Evolutionary conservation across 1,140 invertebrate species (phyloP).

Genomic region (Drosophila truncata): DNA sequence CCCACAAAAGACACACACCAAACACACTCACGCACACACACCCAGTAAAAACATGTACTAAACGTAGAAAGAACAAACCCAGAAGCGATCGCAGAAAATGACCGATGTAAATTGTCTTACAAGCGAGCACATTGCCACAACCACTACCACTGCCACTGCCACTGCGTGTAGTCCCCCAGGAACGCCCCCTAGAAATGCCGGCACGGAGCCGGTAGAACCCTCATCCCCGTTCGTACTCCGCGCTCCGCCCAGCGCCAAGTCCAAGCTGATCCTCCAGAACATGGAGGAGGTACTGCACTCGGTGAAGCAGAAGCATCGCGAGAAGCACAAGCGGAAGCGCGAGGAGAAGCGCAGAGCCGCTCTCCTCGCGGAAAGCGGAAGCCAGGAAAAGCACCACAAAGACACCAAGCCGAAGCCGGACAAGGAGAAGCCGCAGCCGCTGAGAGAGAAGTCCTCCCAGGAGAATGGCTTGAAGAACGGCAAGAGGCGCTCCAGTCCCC

Average conservation of each 20-base stretch:
- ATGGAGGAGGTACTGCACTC: slow-evolving; percentile 83
- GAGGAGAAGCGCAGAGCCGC: slow-evolving; percentile 77
- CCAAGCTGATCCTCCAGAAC: slow-evolving; percentile 81
- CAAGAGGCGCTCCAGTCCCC: slow-evolving; percentile 48
- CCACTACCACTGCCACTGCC: slow-evolving; percentile 36
- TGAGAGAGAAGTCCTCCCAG: slow-evolving; percentile 69
- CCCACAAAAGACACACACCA: slow-evolving; percentile 30
- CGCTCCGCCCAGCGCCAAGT: slow-evolving; percentile 78
- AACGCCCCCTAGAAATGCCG: slow-evolving; percentile 66
- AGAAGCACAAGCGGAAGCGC: slow-evolving; percentile 80
- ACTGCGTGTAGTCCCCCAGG: slow-evolving; percentile 44
- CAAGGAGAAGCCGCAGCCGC: slow-evolving; percentile 52
- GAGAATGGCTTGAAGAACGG: slow-evolving; percentile 60
- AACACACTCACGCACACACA: slow-evolving; percentile 54
- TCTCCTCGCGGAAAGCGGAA: slow-evolving; percentile 50
- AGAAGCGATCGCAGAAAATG: slow-evolving; percentile 59
- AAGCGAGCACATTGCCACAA: slow-evolving; percentile 59
- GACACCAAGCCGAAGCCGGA: slow-evolving; percentile 24
- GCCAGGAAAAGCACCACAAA: slow-evolving; percentile 17
- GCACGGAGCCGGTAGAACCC: slow-evolving; percentile 36
- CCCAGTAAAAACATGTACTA: slow-evolving; percentile 64
- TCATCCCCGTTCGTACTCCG: slow-evolving; percentile 72
- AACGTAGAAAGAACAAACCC: slow-evolving; percentile 22
- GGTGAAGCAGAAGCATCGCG: slow-evolving; percentile 81
- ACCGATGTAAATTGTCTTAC: slow-evolving; percentile 83